Base-by-base conservation (phyloP, 2,797 vertebrate species). In the Siniperca undulata region DNA sequence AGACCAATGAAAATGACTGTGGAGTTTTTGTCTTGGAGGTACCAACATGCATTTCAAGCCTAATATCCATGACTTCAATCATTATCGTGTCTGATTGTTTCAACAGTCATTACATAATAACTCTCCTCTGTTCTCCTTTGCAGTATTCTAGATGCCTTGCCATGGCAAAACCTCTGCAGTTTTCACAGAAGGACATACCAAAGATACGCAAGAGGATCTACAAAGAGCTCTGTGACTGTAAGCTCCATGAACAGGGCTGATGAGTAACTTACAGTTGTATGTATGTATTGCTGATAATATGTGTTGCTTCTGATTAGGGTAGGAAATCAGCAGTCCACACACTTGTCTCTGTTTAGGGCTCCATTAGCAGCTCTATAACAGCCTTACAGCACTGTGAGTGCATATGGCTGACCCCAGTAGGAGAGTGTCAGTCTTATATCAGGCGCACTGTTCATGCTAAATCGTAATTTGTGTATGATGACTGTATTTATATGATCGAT, bases 11-110 rank as follows among this genome's bases (percentile, higher is more conserved):
- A 95, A 99, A 98, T 75, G 98, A 99, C 95, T 99, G 98, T 92
- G 98, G 98, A 58, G 98, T 98, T 86, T 99, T 99, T 93, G 97
- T 99, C 90, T 96, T 99, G 94, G 98, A 99, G 98, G 98, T 99
- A 90, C 0, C 2, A 27, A 20, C 40, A 6, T 40, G 12, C 7
- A 53, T 77, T 30, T 62, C 30, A 5, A 13, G 2, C 56, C 62
- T 7, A 7, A 2, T 34, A 36, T 3, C 0, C 10, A 12, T 27
- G 2, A 27, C 30, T 13, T 60, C 3, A 7, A 1, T 55, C n/a
- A 8, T 38, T 6, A 10, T 27, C 1, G 0, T 27, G 2, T 60
- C 40, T 67, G 62, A 9, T 56, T 38, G n/a, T 56, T 36, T 70
- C 5, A 20, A 11, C 42, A 46, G 27, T 62, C 17, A 22, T 22